These are phyloP conservation scores for Ambastaia sidthimunki DNA, from an alignment of 2,797 vertebrate species.

Conservation along the genomic window DNA sequence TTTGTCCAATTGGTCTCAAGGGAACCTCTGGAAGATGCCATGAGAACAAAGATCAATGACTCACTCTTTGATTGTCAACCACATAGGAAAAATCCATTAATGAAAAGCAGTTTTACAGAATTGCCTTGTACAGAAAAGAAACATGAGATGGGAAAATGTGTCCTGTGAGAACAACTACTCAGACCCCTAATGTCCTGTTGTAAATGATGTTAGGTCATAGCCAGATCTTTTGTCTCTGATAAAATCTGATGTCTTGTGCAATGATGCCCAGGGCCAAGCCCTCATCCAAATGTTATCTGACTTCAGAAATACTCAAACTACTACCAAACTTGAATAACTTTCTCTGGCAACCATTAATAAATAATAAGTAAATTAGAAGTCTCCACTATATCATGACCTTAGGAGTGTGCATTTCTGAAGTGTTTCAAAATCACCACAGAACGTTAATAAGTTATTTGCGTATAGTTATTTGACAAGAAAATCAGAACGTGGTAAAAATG, in stretches of 20 bases:
- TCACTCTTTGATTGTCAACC: slow-evolving; percentile 14
- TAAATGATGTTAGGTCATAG: not conserved
- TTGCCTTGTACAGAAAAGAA: slow-evolving; percentile 28
- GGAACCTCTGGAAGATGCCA: slow-evolving; percentile 9
- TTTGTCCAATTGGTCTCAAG: not conserved
- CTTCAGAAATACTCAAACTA: slow-evolving; percentile 20
- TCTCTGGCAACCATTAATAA: not conserved
- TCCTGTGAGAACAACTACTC: slow-evolving; percentile 32
- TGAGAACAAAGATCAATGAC: slow-evolving; percentile 29
- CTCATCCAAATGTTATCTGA: not conserved
- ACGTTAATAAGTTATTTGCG: no score
- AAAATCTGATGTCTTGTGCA: slow-evolving; percentile 10
- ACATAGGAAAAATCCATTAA: slow-evolving; percentile 24
- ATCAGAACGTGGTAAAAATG: no score
- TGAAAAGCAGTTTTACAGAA: slow-evolving; percentile 34
- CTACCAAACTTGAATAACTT: slow-evolving; percentile 12
- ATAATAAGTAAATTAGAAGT: not conserved
- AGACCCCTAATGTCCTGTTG: slow-evolving; percentile 13
- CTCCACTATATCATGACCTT: not conserved
- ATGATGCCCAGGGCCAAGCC: not conserved
- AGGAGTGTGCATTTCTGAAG: not conserved
- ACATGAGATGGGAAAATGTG: slow-evolving; percentile 28
- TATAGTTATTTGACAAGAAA: no score
- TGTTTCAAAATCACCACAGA: not conserved
- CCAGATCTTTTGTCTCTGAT: slow-evolving; percentile 19